A percentile compares a stretch with the other conserved stretches of the same genome.
These are phyloP conservation scores for Pollenia labialis DNA, from an alignment of 2,888 invertebrate species.

Conservation along the genomic window DNA sequence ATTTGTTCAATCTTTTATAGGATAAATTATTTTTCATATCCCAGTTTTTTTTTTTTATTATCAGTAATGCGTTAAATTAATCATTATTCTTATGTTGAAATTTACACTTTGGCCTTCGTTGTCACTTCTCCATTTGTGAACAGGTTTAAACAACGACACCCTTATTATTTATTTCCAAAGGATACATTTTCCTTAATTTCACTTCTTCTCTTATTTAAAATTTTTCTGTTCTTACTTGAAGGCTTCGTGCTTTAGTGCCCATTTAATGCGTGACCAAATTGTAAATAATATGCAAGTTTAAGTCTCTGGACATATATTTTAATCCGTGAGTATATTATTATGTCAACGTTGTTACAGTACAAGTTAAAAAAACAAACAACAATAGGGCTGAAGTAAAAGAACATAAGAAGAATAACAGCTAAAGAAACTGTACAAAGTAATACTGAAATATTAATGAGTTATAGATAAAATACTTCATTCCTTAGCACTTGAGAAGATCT, in stretches of 20 bases:
- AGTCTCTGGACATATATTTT: constrained; percentile 20
- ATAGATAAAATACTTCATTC: too few relatives aligned
- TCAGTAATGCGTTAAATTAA: constrained; percentile 5
- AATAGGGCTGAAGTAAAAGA: too few relatives aligned
- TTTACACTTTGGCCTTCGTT: too few relatives aligned
- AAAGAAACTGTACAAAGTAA: too few relatives aligned
- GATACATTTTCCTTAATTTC: not conserved
- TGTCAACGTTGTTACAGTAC: not conserved
- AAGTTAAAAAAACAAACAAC: too few relatives aligned
- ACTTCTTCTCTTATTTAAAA: not conserved
- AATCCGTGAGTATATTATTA: constrained; percentile 29
- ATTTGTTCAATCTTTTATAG: not conserved
- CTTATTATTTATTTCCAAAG: constrained; percentile 16
- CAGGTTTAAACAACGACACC: constrained; percentile 17
- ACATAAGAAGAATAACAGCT: too few relatives aligned
- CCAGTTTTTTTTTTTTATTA: not conserved
- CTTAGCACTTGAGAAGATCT: not conserved
- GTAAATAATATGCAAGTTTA: constrained; percentile 8
- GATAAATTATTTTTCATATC: not conserved
- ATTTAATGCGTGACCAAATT: constrained; percentile 55
- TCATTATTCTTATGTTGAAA: not conserved
- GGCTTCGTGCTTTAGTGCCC: not conserved
- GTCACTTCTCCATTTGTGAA: not conserved
- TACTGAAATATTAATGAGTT: too few relatives aligned
- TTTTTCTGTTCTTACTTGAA: too few relatives aligned